Base-by-base conservation (phyloP, 2,888 invertebrate genomes). In the Salpingus planirostris region DNA sequence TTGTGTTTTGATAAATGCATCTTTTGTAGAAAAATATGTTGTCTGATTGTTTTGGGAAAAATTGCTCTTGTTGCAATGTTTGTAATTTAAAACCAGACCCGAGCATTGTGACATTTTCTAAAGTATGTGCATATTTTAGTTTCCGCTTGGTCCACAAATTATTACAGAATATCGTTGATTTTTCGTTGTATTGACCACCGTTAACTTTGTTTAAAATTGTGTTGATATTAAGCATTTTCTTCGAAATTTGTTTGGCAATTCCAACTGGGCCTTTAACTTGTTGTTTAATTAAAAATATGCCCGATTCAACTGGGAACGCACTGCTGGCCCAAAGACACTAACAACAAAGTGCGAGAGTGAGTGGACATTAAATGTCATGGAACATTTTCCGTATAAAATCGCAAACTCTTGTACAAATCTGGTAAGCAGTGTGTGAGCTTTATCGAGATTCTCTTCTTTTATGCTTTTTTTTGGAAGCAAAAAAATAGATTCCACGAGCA, bases 361-460 rank as follows among this genome's bases (percentile, higher is more conserved):
- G 10, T 23, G 23, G 10, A 23, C 23, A 23, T 23, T 23, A 11
- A 23, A 23, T 8, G 23, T 23, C 23, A 23, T 23, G 10, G 23
- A 5, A 23, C 23, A 23, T 10, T 23, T 11, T 10, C 23, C 23
- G 10, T 23, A 23, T 23, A 23, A 11, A 10, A 11, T 10, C 10
- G 5, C 10, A 23, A 23, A 23, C 5, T 23, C 4, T 11, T 5
- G 4, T 8, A 23, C 23, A 23, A 23, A 23, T 23, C 4, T 5
- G 5, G 5, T 5, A 5, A 23, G 23, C 11, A 23, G 4, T 23
- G 11, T 11, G 4, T 23, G 5, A 10, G 23, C 23, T 23, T 23
- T 11, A 10, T 23, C 10, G 5, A 23, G 11, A 5, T 23, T 4
- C 10, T 5, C 23, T 4, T 4, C 4, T 23, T 6, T 4, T 8